Conservation (phyloP, 2,113 vertebrate species). For the Anhinga anhinga region DNA sequence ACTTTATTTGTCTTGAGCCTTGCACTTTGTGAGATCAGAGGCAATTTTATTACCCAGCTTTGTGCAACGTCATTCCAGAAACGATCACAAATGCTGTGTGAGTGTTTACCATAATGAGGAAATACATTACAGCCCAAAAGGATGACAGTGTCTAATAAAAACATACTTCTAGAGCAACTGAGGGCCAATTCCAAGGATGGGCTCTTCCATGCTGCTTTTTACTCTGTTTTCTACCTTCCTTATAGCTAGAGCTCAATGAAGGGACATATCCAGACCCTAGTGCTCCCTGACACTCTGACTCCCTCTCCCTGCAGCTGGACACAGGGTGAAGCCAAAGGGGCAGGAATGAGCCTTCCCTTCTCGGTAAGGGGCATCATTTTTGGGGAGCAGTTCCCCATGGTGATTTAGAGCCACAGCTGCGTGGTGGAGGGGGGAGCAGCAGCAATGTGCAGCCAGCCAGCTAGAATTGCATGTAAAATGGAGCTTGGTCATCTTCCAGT, state of each 20-base stretch:
- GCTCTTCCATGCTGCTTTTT: neutral
- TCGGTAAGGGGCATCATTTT: neutral
- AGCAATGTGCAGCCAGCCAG: neutral
- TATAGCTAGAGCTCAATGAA: neutral
- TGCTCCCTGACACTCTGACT: neutral
- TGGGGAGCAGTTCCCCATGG: neutral
- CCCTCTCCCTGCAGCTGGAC: neutral
- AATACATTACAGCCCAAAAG: neutral
- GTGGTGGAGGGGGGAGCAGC: neutral
- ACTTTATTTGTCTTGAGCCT: constrained; percentile 62
- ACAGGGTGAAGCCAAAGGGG: neutral
- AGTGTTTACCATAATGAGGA: constrained; percentile 25
- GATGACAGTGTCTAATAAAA: neutral
- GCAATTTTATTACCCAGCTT: constrained; percentile 54
- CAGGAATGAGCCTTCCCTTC: neutral
- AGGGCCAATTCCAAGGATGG: neutral
- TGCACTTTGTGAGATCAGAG: constrained; percentile 25
- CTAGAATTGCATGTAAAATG: neutral
- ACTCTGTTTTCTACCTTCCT: neutral
- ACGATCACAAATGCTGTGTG: constrained; percentile 5
- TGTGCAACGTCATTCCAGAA: constrained; percentile 1
- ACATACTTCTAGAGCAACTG: neutral
- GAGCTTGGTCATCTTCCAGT: neutral
- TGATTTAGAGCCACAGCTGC: neutral
- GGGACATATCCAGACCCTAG: neutral